These are phyloP conservation scores for Oreochromis spilurus DNA, from an alignment of 2,113 vertebrate genomes.

Conservation along the genomic window DNA sequence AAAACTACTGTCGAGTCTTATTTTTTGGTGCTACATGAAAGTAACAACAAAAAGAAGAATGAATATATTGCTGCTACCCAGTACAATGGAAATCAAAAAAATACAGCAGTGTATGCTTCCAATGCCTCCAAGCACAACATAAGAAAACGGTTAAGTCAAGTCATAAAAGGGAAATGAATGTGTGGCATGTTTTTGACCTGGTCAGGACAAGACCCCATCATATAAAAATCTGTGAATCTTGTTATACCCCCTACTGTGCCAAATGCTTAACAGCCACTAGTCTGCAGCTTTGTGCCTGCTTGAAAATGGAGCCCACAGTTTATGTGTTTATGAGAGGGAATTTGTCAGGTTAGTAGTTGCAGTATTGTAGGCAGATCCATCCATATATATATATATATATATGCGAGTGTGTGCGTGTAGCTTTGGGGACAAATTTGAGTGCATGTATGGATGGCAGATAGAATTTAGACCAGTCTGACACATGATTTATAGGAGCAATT, in stretches of 20 bases:
- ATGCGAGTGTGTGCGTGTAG: not conserved
- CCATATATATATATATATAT: not conserved
- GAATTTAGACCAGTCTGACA: conserved; percentile 68
- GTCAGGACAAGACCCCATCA: not conserved
- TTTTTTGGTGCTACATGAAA: not conserved
- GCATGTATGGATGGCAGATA: conserved; percentile 64
- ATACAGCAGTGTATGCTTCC: not conserved
- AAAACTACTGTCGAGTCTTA: not conserved
- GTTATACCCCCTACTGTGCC: not conserved
- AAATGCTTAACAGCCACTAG: not conserved
- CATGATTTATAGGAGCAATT: conserved; percentile 77
- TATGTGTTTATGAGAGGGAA: conserved; percentile 43
- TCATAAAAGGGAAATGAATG: not conserved
- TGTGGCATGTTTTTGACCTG: not conserved
- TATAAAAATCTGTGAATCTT: not conserved
- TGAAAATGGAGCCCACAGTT: conserved; percentile 3
- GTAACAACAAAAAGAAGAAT: not conserved
- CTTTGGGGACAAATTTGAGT: conserved; percentile 45
- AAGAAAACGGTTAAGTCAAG: not conserved
- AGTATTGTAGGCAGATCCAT: conserved; percentile 29
- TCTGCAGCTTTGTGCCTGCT: not conserved
- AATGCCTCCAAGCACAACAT: not conserved
- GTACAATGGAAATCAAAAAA: not conserved
- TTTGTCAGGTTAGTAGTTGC: conserved; percentile 12
- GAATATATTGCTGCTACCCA: not conserved